Evolutionary conservation across 2,113 vertebrate genomes (phyloP), one percentile per base, ranked within the genome.

Genomic region (Pristiophorus japonicus): DNA sequence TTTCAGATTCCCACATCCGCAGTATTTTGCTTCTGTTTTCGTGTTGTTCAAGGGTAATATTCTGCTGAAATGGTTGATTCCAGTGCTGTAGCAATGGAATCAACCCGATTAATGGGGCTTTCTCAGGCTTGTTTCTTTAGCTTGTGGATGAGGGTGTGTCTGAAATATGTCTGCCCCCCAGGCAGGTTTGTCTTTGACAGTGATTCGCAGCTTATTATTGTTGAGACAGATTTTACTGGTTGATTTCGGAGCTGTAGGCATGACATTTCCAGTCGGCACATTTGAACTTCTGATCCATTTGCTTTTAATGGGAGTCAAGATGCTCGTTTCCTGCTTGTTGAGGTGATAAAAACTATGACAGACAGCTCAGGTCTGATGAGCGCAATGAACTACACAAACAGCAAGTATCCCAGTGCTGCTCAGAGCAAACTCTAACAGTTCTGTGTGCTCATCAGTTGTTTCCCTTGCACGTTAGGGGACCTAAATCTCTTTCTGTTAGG

Each of bases 251-350:
- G 34, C 8, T 59, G 30, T 30, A 24, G 51, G 22, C 85, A 88
- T 88, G 11, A 59, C 20, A n/a, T 92, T 92, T 63, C 59, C 59
- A 38, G 38, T 92, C 34, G 42, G 34, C 59, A 38, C 14, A 38
- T 38, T 63, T 92, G 55, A 12, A 38, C n/a, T 92, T n/a, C 59
- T 92, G 88, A 18, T 92, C 88, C 34, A 92, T 63, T 81, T 92
- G 5, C 59, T 92, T 92, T 34, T 63, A 42, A 92, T 92, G 16
- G 34, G 88, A 63, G n/a, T 10, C 88, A 92, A 38, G 88, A 42
- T 16, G 59, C 88, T 38, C 59, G 3, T 63, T 63, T 92, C 62
- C 88, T 63, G 87, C 34, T 88, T 65, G 16, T 63, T 92, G 88
- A 65, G 88, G 18, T 92, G 59, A 63, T 38, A 63, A 38, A 65